Evolutionary conservation across 1,140 invertebrate genomes (phyloP), one percentile per base, ranked within the genome.

Genomic region (Meloidogyne hapla): DNA sequence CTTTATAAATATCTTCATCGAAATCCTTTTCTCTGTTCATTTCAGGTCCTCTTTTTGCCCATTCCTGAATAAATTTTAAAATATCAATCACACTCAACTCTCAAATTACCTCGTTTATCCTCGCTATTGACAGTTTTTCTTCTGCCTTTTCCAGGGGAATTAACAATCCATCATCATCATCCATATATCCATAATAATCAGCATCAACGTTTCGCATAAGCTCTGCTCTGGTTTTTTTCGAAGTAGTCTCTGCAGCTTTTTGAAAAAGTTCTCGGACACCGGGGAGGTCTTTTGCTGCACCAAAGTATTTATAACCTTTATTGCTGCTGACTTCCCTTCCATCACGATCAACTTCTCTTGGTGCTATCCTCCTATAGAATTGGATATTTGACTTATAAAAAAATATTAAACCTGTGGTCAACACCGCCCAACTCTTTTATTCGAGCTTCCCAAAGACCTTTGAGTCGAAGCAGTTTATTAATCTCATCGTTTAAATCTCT

Each of bases 401-500:
- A 33, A 33, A 21, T 18, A 21, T 33, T 38, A 38, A 42, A 82
- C 80, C 80, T 71, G 89, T 98, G 98, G 88, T 99, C 95, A 1
- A 94, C 93, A 0, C 97, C 97, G 23, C 95, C 96, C 1, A 99
- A 89, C 79, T 96, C 92, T 81, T 93, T 92, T 74, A 99, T 99
- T 87, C 96, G 92, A 93, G 92, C 80, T 87, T 99, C 96, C 97
- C 97, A 99, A 85, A 98, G 95, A 0, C 94, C 90, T 88, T 92
- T 92, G 87, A 98, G 94, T 77, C 95, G 88, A 28, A 99, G 89
- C 45, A 99, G 87, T 89, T 98, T 99, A 87, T 99, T 99, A 74
- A 99, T 99, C 89, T 99, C 96, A 90, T 99, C 97, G 88, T 99
- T 99, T 1, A 99, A 89, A 88, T 99, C 97, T 42, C 97, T 90